Conservation (phyloP, 1,140 invertebrate species). For the Paralvinella palmiformis region DNA sequence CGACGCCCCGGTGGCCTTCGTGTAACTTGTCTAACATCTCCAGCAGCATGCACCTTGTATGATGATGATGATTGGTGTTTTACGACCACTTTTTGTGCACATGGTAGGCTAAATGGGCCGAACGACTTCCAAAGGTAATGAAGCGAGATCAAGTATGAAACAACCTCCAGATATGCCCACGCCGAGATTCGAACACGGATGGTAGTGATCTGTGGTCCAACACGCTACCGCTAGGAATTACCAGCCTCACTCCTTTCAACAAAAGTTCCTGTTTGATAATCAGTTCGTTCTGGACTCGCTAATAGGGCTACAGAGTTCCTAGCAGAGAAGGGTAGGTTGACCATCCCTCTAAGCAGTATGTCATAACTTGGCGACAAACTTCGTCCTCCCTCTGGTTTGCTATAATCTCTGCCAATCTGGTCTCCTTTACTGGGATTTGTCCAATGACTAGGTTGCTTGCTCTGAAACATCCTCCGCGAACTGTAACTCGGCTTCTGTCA, state of each 20-base stretch:
- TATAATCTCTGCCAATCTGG: neutral
- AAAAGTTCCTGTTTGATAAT: conserved; percentile 10
- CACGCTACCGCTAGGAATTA: conserved; percentile 11
- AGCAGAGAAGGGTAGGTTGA: neutral
- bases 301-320: conserved; percentile 5
- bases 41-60: neutral
- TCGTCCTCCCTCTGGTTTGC: neutral
- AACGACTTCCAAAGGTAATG: too few relatives aligned
- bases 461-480: neutral
- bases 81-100: too few relatives aligned
- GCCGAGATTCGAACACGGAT: too few relatives aligned
- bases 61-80: too few relatives aligned
- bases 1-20: conserved; percentile 19
- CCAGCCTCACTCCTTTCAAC: neutral
- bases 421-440: neutral
- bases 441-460: neutral
- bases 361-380: neutral
- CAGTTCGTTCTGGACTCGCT: conserved; percentile 3
- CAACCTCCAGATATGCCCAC: too few relatives aligned
- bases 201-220: too few relatives aligned
- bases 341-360: neutral
- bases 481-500: neutral
- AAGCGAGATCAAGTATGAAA: too few relatives aligned
- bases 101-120: too few relatives aligned
- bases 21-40: conserved; percentile 17